A percentile compares a stretch with the other conserved stretches of the same genome.
phyloP scores from a whole-genome alignment of 2,888 invertebrate genomes.

The Blastobasis adustella region DNA sequence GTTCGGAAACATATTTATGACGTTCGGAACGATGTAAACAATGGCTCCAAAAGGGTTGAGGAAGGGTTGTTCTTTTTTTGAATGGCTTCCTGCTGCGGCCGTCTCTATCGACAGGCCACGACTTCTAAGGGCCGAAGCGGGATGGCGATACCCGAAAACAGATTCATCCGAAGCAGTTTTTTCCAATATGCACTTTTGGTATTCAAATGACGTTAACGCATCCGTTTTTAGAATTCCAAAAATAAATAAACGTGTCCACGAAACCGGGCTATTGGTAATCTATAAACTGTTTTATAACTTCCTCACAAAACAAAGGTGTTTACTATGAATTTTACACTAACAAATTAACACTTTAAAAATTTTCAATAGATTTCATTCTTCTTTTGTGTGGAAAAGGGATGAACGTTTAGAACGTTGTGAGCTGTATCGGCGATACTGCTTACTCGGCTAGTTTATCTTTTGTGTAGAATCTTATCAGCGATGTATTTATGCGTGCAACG shows the following conservation, averaged over 20 bases:
- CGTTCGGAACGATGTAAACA: slow-evolving; percentile 50
- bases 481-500: slow-evolving; percentile 42
- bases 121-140: slow-evolving; percentile 23
- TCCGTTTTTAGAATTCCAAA: slow-evolving; percentile 68
- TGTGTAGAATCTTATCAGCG: slow-evolving; percentile 37
- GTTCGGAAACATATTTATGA: slow-evolving; percentile 26
- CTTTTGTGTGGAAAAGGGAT: slow-evolving; percentile 17
- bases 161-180: slow-evolving; percentile 28
- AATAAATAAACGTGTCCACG: slow-evolving; percentile 50
- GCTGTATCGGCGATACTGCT: slow-evolving; percentile 2
- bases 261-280: slow-evolving; percentile 49
- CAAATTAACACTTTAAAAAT: slow-evolving; percentile 12
- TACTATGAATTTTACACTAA: slow-evolving; percentile 16
- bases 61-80: slow-evolving; percentile 73
- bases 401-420: background rate
- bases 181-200: slow-evolving; percentile 59
- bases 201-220: slow-evolving; percentile 67
- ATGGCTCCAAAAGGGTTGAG: slow-evolving; percentile 62
- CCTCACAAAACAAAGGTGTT: slow-evolving; percentile 46
- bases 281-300: slow-evolving; percentile 64
- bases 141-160: slow-evolving; percentile 29
- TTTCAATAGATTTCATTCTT: slow-evolving; percentile 22
- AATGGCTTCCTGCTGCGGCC: slow-evolving; percentile 59
- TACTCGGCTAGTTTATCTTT: slow-evolving; percentile 8
- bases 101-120: slow-evolving; percentile 38